Evolutionary conservation across 2,797 vertebrate species (phyloP), one percentile per base, ranked within the genome.

Genomic region (Anabas testudineus): DNA sequence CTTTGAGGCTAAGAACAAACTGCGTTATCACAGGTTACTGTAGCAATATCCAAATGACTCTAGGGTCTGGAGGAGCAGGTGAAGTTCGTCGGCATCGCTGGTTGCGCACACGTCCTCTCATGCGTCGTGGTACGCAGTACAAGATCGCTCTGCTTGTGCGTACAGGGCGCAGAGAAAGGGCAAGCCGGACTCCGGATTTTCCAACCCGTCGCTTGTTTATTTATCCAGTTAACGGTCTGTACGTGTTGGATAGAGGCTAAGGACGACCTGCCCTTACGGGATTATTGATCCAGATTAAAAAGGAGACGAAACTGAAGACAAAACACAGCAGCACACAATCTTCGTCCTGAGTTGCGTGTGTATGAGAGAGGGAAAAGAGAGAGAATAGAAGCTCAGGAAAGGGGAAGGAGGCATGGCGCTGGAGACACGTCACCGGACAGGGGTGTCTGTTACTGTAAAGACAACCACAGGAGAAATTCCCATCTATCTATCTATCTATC

Each of bases 211-310:
- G 22, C 15, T 19, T 52, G 21, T 65, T 79, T 51, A 86, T 82
- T 83, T 82, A 69, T 89, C 83, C 85, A 69, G 66, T 46, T 19
- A 32, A 61, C 46, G 71, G 72, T 88, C 81, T 59, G 76, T 74
- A 73, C 30, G 39, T 28, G 75, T 62, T 41, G 15, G 39, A 66
- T 54, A 66, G 57, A 79, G 39, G 53, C 37, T 15, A 49, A 62
- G 62, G 51, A 54, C 34, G 24, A 41, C 18, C 60, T 73, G 57
- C 34, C 65, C 76, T 76, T 7, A 63, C 22, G 21, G 62, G 73
- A 74, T 71, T 49, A 88, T 88, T 71, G 87, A 92, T 83, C 76
- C 78, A n/a, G 41, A 80, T 52, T 78, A 9, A 39, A 80, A 71
- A 70, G 43, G 32, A 76, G n/a, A 83, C 52, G 65, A 73, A 80